phyloP scores from a whole-genome alignment of 23 tunicate species.

The Styela clava region DNA sequence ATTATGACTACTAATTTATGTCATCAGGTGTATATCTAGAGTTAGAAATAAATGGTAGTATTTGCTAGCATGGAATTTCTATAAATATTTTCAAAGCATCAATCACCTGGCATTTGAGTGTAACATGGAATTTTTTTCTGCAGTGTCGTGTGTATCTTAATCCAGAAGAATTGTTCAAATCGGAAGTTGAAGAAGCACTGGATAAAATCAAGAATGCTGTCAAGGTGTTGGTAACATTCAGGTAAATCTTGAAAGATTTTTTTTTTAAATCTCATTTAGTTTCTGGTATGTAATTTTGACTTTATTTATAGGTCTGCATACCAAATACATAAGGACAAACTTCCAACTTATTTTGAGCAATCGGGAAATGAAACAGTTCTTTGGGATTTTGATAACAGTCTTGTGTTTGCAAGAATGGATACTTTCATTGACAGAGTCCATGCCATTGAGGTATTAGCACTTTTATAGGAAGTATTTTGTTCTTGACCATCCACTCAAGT shows the following conservation, averaged over 20 bases:
- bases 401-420: conserved; percentile 72
- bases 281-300: no score
- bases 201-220: conserved; percentile 54
- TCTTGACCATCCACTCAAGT: neutral
- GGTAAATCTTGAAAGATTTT: conserved; percentile 42
- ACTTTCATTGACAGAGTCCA: conserved; percentile 51
- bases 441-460: conserved; percentile 38
- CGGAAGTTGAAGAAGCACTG: conserved; percentile 83
- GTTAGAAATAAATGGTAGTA: no score
- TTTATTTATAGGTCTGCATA: conserved; percentile 51
- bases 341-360: conserved; percentile 64
- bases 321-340: conserved; percentile 79
- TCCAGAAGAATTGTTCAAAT: conserved; percentile 88
- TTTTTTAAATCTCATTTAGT: neutral
- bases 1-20: no score
- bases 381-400: conserved; percentile 90
- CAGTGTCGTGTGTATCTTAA: conserved; percentile 84
- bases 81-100: no score
- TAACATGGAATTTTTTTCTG: no score
- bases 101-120: no score
- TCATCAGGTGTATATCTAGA: no score
- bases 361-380: conserved; percentile 54
- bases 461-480: neutral
- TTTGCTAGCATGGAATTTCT: no score
- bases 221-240: conserved; percentile 58